These are phyloP conservation scores for Donacobius atricapilla DNA, from an alignment of 2,113 vertebrate genomes.

Conservation along the genomic window DNA sequence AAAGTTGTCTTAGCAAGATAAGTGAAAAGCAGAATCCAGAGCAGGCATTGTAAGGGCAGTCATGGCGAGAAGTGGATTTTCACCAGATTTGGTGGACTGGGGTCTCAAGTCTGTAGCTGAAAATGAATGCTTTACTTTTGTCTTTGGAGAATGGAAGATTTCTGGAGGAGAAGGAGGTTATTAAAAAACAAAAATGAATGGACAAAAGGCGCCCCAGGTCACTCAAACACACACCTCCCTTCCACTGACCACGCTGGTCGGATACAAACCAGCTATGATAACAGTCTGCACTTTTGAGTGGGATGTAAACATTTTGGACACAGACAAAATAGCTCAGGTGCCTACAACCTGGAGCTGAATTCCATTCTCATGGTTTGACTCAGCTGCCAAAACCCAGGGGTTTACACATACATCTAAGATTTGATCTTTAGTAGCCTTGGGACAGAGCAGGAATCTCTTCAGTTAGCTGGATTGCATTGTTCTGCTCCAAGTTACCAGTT, in stretches of 20 bases:
- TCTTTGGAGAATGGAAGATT: not conserved
- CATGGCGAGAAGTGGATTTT: not conserved
- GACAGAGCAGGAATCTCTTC: not conserved
- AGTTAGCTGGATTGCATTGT: not conserved
- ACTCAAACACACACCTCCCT: not conserved
- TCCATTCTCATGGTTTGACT: too few relatives aligned
- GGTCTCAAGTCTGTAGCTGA: not conserved
- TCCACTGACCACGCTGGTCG: rapidly evolving
- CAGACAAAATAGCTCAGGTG: not conserved
- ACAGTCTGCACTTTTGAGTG: not conserved
- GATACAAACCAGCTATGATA: not conserved
- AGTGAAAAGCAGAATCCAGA: not conserved
- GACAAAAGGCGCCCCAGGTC: not conserved
- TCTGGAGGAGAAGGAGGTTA: not conserved
- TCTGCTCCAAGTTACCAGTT: not conserved
- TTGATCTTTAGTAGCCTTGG: not conserved
- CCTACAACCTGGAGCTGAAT: not conserved
- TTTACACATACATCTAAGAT: not conserved
- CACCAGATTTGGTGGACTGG: not conserved
- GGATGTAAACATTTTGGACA: not conserved
- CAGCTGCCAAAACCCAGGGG: not conserved
- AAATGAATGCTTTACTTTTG: not conserved
- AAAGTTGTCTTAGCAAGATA: not conserved
- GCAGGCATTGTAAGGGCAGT: not conserved
- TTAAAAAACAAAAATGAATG: not conserved